Conservation (phyloP, 2,888 invertebrate species). For the Harpalus rufipes region DNA sequence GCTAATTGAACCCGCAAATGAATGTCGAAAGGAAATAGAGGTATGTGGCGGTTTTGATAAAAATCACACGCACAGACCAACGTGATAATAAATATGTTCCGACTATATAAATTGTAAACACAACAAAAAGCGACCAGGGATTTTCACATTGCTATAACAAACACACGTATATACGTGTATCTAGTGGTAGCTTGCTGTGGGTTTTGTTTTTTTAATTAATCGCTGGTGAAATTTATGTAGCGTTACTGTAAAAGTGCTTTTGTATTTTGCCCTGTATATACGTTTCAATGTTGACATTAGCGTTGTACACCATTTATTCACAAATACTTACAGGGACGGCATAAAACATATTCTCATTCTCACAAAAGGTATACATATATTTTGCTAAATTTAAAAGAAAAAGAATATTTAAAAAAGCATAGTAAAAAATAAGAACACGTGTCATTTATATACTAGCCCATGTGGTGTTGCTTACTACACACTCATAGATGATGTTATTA, state of each 20-base stretch:
- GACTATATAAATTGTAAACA: constrained; percentile 35
- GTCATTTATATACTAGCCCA: no score
- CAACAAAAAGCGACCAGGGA: constrained; percentile 39
- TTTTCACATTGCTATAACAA: constrained; percentile 20
- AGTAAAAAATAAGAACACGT: no score
- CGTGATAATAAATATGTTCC: constrained; percentile 51
- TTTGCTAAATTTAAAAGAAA: not conserved
- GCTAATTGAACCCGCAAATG: constrained; percentile 58
- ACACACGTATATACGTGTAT: not conserved
- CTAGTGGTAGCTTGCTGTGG: constrained; percentile 29
- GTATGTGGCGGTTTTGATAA: constrained; percentile 52
- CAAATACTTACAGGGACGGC: constrained; percentile 12
- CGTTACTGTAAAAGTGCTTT: constrained; percentile 43
- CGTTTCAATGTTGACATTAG: constrained; percentile 39
- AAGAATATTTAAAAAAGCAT: no score
- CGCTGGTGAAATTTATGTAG: constrained; percentile 51
- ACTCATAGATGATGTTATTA: no score
- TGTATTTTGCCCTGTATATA: constrained; percentile 42
- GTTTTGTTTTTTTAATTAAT: constrained; percentile 52
- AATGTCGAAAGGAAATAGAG: constrained; percentile 62
- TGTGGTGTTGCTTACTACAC: no score
- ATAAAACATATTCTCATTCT: not conserved
- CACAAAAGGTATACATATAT: not conserved
- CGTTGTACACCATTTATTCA: constrained; percentile 38
- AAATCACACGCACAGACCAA: constrained; percentile 42